phyloP scores from a whole-genome alignment of 2,113 vertebrate genomes.

The Silurus asotus region DNA sequence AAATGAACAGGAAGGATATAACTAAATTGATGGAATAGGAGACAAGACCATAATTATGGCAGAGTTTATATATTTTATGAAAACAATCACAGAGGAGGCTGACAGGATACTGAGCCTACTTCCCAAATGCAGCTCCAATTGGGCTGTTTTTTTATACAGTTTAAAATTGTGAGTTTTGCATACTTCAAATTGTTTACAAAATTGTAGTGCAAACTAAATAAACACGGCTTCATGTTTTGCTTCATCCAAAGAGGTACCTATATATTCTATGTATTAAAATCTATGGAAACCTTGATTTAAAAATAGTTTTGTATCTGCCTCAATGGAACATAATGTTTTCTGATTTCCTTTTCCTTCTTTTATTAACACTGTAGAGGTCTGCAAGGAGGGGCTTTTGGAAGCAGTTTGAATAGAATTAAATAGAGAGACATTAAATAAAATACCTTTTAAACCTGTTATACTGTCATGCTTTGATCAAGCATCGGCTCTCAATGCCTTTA shows the following conservation, averaged over 20 bases:
- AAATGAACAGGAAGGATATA: conserved; percentile 24
- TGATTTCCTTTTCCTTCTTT: background rate
- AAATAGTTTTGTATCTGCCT: background rate
- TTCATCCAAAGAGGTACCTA: background rate
- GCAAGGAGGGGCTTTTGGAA: background rate
- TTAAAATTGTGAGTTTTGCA: background rate
- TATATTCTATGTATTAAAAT: background rate
- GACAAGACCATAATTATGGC: conserved; percentile 7
- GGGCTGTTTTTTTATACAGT: background rate
- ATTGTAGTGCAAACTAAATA: background rate
- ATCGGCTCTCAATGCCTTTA: too few relatives aligned
- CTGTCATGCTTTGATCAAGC: too few relatives aligned
- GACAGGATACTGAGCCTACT: background rate
- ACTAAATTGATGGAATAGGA: conserved; percentile 16
- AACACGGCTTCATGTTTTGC: background rate
- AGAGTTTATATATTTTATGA: background rate
- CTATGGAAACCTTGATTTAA: background rate
- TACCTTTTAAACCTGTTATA: background rate
- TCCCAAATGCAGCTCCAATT: background rate
- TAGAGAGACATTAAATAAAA: background rate
- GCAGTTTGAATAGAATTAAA: background rate
- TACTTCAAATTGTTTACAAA: background rate
- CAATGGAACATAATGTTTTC: background rate
- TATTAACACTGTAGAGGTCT: background rate
- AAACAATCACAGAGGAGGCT: conserved; percentile 12